Base-by-base conservation (phyloP, 2,113 vertebrate genomes). In the Indicator maculatus region DNA sequence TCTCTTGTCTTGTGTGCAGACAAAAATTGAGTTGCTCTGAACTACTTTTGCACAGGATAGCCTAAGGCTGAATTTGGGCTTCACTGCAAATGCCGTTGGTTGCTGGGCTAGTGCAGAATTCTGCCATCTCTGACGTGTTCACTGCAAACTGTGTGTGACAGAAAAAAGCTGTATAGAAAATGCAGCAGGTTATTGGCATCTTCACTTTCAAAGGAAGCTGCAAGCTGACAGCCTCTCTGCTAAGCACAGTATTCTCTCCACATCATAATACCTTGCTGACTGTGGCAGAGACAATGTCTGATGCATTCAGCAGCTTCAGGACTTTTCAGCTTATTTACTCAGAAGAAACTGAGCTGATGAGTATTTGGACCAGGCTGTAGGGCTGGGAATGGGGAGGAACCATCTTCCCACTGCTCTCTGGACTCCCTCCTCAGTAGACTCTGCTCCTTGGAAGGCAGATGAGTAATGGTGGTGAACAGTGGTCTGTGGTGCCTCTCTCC, bases 331-430 rank as follows among this genome's bases (percentile, higher is more conserved):
- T 79, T 33, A 44, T 94, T 98, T 95, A 99, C 98, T 36, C 98
- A 97, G 98, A 98, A 96, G 0, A 96, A 0, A 93, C 83, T 73
- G 98, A 98, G 96, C 98, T 98, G 97, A 98, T 86, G 95, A 98
- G 98, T 50, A 98, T 93, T 64, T 93, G 39, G 88, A 98, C 95
- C 7, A 96, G 95, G 47, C 95, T 98, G 96, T 97, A 96, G 4
- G 64, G 76, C 26, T 95, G 94, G 13, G 10, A 71, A 5, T 88
- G 96, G 19, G 93, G 63, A 47, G 84, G 74, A 44, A 74, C 61
- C 41, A 83, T 56, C 91, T 91, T 96, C 23, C 96, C 95, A 18
- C 64, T 69, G 86, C 60, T 28, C 1, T 17, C 76, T 16, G 19
- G 12, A 16, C 72, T 36, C 31, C 53, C 41, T 55, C 72, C 71